Base-by-base conservation (phyloP, 2,888 invertebrate species). In the Labia minor region DNA sequence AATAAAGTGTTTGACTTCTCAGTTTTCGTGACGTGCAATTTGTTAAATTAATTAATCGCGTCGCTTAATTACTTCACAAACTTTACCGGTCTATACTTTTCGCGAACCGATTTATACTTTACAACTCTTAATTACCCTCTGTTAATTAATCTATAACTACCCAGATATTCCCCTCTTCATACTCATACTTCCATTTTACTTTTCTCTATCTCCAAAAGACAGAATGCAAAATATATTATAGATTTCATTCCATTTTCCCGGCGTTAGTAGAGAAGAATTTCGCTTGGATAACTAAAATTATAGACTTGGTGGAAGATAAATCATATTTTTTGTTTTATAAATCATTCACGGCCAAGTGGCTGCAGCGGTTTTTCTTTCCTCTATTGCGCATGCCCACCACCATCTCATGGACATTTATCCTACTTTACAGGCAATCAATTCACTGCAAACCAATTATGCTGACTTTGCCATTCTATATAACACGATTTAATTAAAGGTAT, bases 1-100 rank as follows among this genome's bases (percentile, higher is more conserved):
- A 49, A 49, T 49, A 49, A 49, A 49, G 49, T 49, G 49, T 49
- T 49, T 49, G 49, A 49, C 49, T 49, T 49, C 49, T 49, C 49
- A 49, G 49, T 49, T 49, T 49, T 49, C 49, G 49, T 49, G 49
- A 49, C 49, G 49, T 49, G 49, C 49, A 49, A 49, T 49, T 49
- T 49, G 49, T 49, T 49, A 49, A 49, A 49, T 49, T 49, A 49
- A 49, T 49, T 49, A 49, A 49, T 49, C 49, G 49, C 49, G 49
- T 49, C 49, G 4, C 49, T 49, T 49, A 49, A 49, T 49, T 49
- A 49, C 49, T 49, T 49, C 49, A 49, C 16, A 49, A 49, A 49
- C 49, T 49, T 49, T 49, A 49, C 49, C n/a, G 49, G 49, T 49
- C 49, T 49, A 49, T 49, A 49, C 49, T 49, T 49, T 49, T 49